Conservation (phyloP, 2,888 invertebrate species). For the Poecilobothrus nobilitatus region DNA sequence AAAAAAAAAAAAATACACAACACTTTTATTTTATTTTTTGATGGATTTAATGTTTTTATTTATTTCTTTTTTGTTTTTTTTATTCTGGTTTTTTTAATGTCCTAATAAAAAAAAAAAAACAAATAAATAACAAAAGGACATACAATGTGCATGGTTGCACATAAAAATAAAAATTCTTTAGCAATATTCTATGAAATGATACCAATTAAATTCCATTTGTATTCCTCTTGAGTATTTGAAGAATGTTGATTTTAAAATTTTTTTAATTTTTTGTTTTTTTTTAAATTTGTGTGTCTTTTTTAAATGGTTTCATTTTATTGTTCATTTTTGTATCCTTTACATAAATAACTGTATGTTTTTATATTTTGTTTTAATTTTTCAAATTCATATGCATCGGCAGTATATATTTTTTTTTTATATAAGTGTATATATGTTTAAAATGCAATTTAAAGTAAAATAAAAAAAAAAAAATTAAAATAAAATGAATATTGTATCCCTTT, state of each 20-base stretch:
- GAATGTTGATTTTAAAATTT: neutral
- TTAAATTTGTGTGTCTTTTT: neutral
- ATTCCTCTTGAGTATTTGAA: conserved; percentile 1
- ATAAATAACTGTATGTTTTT: neutral
- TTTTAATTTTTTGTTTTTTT: neutral
- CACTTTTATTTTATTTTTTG: no score
- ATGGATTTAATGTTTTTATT: neutral
- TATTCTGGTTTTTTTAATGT: no score
- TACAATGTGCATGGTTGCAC: neutral
- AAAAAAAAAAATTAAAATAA: neutral
- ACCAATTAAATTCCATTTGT: conserved; percentile 6
- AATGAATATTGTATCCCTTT: neutral
- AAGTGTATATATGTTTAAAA: neutral
- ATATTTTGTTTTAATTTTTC: neutral
- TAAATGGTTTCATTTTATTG: conserved; percentile 6
- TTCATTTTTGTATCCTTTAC: neutral
- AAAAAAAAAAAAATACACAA: no score
- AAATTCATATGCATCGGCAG: neutral
- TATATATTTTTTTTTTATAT: neutral
- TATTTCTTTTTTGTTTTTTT: neutral
- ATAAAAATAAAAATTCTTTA: neutral
- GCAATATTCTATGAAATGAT: neutral
- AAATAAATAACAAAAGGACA: no score
- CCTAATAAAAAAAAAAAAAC: no score
- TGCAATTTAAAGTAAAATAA: neutral